These are phyloP conservation scores for Grallaria varia DNA, from an alignment of 2,113 vertebrate species.

Conservation along the genomic window DNA sequence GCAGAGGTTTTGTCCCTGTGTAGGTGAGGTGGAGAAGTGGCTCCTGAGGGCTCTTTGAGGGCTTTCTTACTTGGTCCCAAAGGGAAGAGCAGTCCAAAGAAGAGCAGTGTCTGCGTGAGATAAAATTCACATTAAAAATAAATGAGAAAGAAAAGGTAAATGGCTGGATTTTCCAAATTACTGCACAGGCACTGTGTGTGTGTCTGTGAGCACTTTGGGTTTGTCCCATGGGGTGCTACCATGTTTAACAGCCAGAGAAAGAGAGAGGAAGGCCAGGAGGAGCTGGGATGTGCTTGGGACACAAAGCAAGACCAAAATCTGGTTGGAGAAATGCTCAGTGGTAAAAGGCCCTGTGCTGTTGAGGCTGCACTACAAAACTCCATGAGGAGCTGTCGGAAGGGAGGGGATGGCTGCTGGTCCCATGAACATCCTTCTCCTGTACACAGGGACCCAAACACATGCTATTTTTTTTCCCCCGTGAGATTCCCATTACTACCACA, in stretches of 20 bases:
- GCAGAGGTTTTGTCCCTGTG: neutral
- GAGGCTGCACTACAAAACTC: neutral
- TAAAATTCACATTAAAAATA: neutral
- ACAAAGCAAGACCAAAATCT: neutral
- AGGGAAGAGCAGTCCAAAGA: neutral
- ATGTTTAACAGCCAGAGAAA: neutral
- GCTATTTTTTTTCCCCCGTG: neutral
- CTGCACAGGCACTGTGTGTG: rapidly evolving
- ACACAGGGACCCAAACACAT: rapidly evolving
- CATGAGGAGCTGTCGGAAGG: neutral
- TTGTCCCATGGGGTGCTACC: neutral
- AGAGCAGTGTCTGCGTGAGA: neutral
- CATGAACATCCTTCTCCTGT: neutral
- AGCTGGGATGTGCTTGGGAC: neutral
- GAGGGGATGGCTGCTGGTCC: neutral
- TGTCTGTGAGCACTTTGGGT: neutral
- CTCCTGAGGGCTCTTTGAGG: neutral
- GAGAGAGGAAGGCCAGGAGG: neutral
- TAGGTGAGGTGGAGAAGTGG: neutral
- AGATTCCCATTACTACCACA: neutral
- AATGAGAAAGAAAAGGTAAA: neutral
- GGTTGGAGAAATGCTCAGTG: neutral
- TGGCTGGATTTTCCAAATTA: neutral
- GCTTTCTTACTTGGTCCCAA: neutral
- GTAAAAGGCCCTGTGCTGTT: neutral